A percentile compares a stretch with the other conserved stretches of the same genome.
Conservation (phyloP, 2,797 vertebrate genomes). For the Malacoctenus gilli region DNA sequence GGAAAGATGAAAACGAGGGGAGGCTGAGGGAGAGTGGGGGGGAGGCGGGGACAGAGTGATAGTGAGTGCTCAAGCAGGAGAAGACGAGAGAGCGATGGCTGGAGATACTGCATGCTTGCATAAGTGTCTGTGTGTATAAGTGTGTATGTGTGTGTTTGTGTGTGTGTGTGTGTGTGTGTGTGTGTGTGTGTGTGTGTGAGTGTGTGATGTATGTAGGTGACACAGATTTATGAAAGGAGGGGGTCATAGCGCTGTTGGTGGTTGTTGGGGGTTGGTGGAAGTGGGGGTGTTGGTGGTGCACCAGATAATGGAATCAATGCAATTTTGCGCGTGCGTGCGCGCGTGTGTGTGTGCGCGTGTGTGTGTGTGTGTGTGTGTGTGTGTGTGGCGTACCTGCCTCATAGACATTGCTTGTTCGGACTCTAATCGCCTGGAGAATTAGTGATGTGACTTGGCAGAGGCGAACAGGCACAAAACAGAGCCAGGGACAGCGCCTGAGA, state of each 20-base stretch:
- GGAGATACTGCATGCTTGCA: constrained; percentile 74
- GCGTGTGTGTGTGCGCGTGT: constrained; percentile 12
- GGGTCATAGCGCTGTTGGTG: constrained; percentile 67
- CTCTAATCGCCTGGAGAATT: constrained; percentile 78
- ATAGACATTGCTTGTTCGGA: constrained; percentile 67
- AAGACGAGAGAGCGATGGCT: constrained; percentile 67
- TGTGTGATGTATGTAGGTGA: constrained; percentile 75
- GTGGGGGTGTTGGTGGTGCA: constrained; percentile 71
- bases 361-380: constrained; percentile 31
- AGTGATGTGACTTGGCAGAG: constrained; percentile 79
- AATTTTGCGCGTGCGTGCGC: constrained; percentile 42
- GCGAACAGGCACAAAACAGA: constrained; percentile 70
- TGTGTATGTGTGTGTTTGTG: constrained; percentile 52
- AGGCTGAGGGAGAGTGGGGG: constrained; percentile 67
- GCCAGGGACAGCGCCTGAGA: constrained; percentile 75
- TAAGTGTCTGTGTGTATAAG: constrained; percentile 60
- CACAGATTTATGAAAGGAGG: constrained; percentile 76
- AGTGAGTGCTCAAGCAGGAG: constrained; percentile 67
- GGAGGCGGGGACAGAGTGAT: constrained; percentile 70
- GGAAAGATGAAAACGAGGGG: constrained; percentile 40
- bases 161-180: constrained; percentile 36
- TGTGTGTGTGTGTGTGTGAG: constrained; percentile 29
- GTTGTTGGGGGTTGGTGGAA: constrained; percentile 63
- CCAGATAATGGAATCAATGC: constrained; percentile 77
- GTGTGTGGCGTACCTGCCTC: constrained; percentile 68